Evolutionary conservation across 1,140 invertebrate genomes (phyloP), one percentile per base, ranked within the genome.

Genomic region (Monochamus saltuarius): DNA sequence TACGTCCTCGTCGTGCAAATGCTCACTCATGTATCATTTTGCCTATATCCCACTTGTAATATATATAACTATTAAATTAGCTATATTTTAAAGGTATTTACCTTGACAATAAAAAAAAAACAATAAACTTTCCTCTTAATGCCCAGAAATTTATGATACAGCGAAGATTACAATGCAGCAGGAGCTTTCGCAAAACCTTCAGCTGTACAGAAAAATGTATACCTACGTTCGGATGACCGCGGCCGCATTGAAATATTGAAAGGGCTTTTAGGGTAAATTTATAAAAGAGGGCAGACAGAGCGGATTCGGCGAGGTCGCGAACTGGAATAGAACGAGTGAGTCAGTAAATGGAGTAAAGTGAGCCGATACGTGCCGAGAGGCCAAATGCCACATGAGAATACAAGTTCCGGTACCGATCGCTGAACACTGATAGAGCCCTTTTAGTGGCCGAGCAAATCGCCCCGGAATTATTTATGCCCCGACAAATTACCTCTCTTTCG

Each of bases 311-410:
- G 63, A 68, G 66, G 66, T 69, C 60, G 56, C 55, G 55, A 16
- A 47, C n/a, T 19, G 8, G 38, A 56, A 50, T 35, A 35, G 57
- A 58, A 47, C 53, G 60, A 50, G 60, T 42, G 60, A 60, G 61
- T 59, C 59, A 56, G 64, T 66, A 68, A 68, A 66, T 64, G 61
- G 47, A 64, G 64, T 67, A 71, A 69, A 69, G 65, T 62, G 69
- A 67, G 67, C 67, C 63, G 69, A 66, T 65, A 66, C 62, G 59
- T 59, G 61, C 63, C 60, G 66, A 65, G 66, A 66, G 61, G 64
- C 64, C 66, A 65, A 65, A 71, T 62, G 67, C 69, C 69, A 64
- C 69, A 71, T 62, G 69, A 71, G 69, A 69, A 69, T 71, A 71
- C 62, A 67, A 67, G 68, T 67, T 67, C 62, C 65, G 59, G 65